phyloP scores from a whole-genome alignment of 2,888 invertebrate genomes.

The Peribatodes rhomboidaria region DNA sequence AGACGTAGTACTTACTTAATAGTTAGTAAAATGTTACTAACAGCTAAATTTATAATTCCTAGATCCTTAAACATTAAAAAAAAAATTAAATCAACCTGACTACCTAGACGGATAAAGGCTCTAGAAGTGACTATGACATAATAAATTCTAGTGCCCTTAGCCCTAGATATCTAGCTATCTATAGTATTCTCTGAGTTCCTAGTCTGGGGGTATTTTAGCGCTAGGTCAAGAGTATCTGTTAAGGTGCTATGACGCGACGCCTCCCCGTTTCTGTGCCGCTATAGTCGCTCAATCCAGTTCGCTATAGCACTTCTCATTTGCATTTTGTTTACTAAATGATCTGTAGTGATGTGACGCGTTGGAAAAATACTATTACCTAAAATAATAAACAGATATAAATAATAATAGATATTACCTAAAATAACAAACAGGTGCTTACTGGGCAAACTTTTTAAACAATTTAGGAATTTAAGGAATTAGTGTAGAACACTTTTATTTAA shows the following conservation, averaged over 20 bases:
- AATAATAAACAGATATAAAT: too few relatives aligned
- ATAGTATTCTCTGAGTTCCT: background rate
- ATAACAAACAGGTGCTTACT: too few relatives aligned
- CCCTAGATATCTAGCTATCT: background rate
- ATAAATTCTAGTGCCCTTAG: background rate
- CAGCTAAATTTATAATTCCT: too few relatives aligned
- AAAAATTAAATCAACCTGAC: too few relatives aligned
- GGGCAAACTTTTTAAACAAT: too few relatives aligned
- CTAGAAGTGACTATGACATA: background rate
- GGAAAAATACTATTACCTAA: background rate
- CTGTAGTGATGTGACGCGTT: slow-evolving; percentile 54
- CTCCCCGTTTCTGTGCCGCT: slow-evolving; percentile 80
- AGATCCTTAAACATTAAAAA: too few relatives aligned
- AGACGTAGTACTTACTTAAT: too few relatives aligned
- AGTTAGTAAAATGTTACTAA: too few relatives aligned
- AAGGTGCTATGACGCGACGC: slow-evolving; percentile 66
- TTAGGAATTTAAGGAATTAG: too few relatives aligned
- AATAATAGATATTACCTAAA: too few relatives aligned
- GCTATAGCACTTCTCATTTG: slow-evolving; percentile 64
- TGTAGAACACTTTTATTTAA: too few relatives aligned
- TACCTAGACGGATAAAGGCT: too few relatives aligned
- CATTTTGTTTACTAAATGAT: slow-evolving; percentile 71
- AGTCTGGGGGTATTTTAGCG: background rate
- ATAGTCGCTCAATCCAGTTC: slow-evolving; percentile 61
- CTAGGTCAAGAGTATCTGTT: slow-evolving; percentile 49